Conservation (phyloP, 1,140 invertebrate species). For the Magallana ariakensis region DNA sequence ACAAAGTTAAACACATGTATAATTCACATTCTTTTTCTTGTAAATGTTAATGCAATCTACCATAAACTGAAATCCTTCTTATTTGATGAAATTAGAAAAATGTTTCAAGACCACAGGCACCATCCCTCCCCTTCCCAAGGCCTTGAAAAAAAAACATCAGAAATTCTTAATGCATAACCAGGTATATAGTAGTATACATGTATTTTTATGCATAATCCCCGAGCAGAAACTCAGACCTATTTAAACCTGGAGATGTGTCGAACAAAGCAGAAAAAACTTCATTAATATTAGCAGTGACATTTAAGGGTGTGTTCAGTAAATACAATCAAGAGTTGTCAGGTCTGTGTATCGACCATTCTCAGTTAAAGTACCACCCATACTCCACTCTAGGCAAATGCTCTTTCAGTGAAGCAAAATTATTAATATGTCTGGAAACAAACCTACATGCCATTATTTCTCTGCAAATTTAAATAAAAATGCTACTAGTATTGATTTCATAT, state of each 20-base stretch:
- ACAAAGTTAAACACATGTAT: no score
- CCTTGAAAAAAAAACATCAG: no score
- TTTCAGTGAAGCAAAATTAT: conserved; percentile 4
- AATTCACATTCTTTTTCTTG: no score
- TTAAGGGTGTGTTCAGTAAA: conserved; percentile 13
- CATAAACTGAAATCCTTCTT: no score
- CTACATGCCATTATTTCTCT: conserved; percentile 31
- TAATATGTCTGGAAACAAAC: conserved; percentile 22
- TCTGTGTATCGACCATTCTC: not conserved
- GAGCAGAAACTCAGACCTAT: no score
- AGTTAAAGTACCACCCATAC: not conserved
- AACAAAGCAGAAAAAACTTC: not conserved
- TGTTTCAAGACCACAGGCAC: no score
- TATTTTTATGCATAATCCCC: no score
- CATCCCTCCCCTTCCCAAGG: no score
- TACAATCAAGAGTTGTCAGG: conserved; percentile 14
- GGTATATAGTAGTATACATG: no score
- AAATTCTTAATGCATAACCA: no score
- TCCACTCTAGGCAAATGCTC: not conserved
- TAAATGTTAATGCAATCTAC: no score
- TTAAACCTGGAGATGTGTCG: not conserved
- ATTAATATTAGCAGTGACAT: conserved; percentile 25
- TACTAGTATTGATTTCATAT: conserved; percentile 27
- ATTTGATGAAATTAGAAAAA: no score
- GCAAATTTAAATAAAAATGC: conserved; percentile 11